Base-by-base conservation (phyloP, 30 jellyfish, hydroid and myxozoan species). In the Nemopilema nomurai region DNA sequence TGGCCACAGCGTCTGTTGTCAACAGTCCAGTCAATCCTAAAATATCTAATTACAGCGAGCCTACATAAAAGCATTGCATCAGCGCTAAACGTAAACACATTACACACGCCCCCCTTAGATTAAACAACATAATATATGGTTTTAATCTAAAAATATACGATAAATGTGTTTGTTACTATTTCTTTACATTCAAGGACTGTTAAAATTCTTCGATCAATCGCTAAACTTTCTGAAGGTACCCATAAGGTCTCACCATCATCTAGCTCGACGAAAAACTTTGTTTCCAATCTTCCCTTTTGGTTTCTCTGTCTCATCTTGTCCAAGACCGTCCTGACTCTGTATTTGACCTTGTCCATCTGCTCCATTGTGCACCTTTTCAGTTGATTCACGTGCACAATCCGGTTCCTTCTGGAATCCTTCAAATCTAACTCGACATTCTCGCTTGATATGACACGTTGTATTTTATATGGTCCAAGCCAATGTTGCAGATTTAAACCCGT, bases 1-100 rank as follows among this genome's bases (percentile, higher is more conserved):
- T 41, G 57, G 57, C 57, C 57, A 41, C 57, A 41, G 57, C 57
- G 57, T 41, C 57, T 41, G 13, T 41, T 67, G 77, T 67, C 77
- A 67, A 0, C 77, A 67, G 77, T 67, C 20, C 77, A 67, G 77
- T 67, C 77, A 17, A 67, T 67, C 41, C 21, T 67, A 67, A 67
- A 67, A 67, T 17, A 20, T 33, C 27, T 63, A 63, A 25, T 19
- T 63, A 63, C 73, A 19, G 73, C 33, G 24, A 17, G 30, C 77
- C 77, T 67, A 23, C 30, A 67, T 67, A 17, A 23, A 67, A 67
- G 31, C 77, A 67, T 67, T 67, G 33, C 77, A 67, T 24, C 77
- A 67, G 31, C 41, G 20, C 77, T 67, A 67, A 67, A 67, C 20
- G 21, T 18, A 67, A 67, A 67, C 77, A 67, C 31, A 23, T 67